Percentiles rank a stretch among this genome's conserved stretches.
These are phyloP conservation scores for Auanema sp. DNA, from an alignment of 2,888 invertebrate genomes.

Conservation along the genomic window DNA sequence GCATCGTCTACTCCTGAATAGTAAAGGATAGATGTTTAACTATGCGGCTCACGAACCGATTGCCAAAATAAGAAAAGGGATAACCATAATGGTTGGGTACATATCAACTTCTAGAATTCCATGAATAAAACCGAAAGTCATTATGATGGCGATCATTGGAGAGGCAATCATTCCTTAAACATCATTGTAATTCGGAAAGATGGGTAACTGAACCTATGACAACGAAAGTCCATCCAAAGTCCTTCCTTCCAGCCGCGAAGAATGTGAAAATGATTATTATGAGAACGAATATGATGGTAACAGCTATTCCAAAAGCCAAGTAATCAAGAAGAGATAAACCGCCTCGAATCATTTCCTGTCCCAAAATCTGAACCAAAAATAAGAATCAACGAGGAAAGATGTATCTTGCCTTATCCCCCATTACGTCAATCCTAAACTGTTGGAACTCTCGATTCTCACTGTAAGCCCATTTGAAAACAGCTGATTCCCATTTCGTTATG, in stretches of 20 bases:
- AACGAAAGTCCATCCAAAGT: slow-evolving; percentile 15
- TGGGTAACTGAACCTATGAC: slow-evolving; percentile 4
- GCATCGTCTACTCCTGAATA: slow-evolving; percentile 35
- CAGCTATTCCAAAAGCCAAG: slow-evolving; percentile 21
- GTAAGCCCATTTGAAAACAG: slow-evolving; percentile 20
- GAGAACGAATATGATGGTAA: slow-evolving; percentile 22
- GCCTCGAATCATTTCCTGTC: slow-evolving; percentile 26
- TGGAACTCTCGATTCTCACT: slow-evolving; percentile 2
- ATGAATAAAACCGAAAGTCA: slow-evolving; percentile 30
- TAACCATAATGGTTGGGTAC: slow-evolving; percentile 33
- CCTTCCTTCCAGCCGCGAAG: background rate
- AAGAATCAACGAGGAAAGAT: background rate
- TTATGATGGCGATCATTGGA: slow-evolving; percentile 25
- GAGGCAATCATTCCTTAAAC: slow-evolving; percentile 20
- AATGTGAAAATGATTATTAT: slow-evolving; percentile 16
- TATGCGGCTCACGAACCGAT: slow-evolving; percentile 20
- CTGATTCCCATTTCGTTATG: slow-evolving; percentile 26
- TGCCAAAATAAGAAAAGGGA: slow-evolving; percentile 31
- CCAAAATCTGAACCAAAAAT: slow-evolving; percentile 16
- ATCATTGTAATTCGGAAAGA: background rate
- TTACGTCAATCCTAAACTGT: slow-evolving; percentile 20
- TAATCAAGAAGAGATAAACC: slow-evolving; percentile 25
- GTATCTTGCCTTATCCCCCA: slow-evolving; percentile 27
- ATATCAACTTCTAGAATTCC: slow-evolving; percentile 20
- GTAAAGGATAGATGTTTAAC: background rate